A percentile compares a stretch with the other conserved stretches of the same genome.
Conservation (phyloP, 2,797 vertebrate species). For the Takifugu rubripes region DNA sequence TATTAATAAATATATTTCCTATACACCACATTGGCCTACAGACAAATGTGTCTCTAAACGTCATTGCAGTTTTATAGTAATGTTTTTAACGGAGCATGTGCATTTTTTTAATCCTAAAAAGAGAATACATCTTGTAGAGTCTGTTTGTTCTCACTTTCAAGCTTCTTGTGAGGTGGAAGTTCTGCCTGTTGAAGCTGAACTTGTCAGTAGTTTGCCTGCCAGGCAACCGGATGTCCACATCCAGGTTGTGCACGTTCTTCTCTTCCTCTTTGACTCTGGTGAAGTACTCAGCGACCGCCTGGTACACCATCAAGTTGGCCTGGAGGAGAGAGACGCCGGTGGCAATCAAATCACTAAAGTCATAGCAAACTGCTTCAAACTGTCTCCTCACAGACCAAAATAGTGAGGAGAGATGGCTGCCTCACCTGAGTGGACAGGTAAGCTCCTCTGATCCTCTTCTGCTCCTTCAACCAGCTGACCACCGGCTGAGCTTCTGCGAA, state of each 20-base stretch:
- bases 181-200: constrained; percentile 58
- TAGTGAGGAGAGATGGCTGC: not conserved
- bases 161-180: constrained; percentile 63
- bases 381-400: not conserved
- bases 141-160: constrained; percentile 61
- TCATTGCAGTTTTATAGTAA: too few species aligned
- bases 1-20: too few species aligned
- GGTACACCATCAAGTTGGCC: constrained; percentile 85
- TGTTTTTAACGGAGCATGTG: too few species aligned
- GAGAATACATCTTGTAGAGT: too few species aligned
- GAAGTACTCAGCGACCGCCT: constrained; percentile 81
- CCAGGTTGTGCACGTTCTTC: constrained; percentile 57
- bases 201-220: constrained; percentile 37
- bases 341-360: too few species aligned
- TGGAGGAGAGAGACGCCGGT: constrained; percentile 30
- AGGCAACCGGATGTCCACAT: constrained; percentile 75
- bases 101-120: too few species aligned
- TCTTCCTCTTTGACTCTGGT: constrained; percentile 9
- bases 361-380: too few species aligned
- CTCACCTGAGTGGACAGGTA: constrained; percentile 83
- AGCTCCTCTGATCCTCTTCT: constrained; percentile 68
- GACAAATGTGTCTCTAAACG: not conserved
- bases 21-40: constrained; percentile 66
- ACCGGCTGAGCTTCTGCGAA: constrained; percentile 38
- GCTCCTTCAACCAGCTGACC: constrained; percentile 77